Percentiles rank a stretch among this genome's conserved stretches.
Conservation (phyloP, 2,113 vertebrate genomes). For the Stigmatopora argus region DNA sequence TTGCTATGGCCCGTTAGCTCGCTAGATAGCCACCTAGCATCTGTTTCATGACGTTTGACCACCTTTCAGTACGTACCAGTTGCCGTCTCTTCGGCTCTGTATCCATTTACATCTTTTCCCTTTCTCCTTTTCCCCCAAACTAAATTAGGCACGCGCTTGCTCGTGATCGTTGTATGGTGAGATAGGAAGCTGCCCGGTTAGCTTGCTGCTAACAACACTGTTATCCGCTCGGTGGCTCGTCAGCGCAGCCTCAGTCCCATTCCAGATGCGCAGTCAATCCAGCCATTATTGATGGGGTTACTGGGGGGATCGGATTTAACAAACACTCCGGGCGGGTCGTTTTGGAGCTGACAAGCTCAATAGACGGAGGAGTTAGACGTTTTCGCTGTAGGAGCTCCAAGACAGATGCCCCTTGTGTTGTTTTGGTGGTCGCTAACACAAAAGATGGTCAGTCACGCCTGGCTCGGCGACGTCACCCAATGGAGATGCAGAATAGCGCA, state of each 20-base stretch:
- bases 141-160: slow-evolving; percentile 17
- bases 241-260: slow-evolving; percentile 13
- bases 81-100: slow-evolving; percentile 57
- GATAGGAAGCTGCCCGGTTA: neutral
- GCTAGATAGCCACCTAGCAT: neutral
- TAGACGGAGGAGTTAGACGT: neutral
- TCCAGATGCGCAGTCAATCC: slow-evolving; percentile 60
- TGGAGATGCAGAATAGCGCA: slow-evolving; percentile 39
- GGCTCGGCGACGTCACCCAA: slow-evolving; percentile 38
- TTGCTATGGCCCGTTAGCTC: slow-evolving; percentile 7
- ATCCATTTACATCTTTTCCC: slow-evolving; percentile 54
- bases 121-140: slow-evolving; percentile 1
- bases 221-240: neutral
- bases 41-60: neutral
- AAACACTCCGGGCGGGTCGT: neutral
- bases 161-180: neutral
- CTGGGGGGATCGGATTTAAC: neutral
- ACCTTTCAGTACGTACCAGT: slow-evolving; percentile 43
- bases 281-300: neutral
- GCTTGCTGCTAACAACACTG: slow-evolving; percentile 20
- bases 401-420: slow-evolving; percentile 43
- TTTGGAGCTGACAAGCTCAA: neutral
- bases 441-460: slow-evolving; percentile 27
- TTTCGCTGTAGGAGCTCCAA: neutral
- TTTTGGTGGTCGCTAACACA: slow-evolving; percentile 50